phyloP scores from a whole-genome alignment of 2,113 vertebrate species.

The Gobio gobio region DNA sequence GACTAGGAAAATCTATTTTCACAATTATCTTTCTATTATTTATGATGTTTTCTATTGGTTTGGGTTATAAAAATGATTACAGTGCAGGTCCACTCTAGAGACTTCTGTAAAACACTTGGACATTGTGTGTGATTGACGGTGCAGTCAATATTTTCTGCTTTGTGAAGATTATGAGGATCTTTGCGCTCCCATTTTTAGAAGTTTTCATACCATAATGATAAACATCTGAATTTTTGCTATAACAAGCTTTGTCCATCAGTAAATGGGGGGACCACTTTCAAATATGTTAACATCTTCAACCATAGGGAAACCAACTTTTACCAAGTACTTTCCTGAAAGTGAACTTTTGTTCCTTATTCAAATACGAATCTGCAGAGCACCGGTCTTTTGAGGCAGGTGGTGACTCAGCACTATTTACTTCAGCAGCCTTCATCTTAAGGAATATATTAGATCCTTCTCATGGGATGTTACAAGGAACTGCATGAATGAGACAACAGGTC shows the following conservation, averaged over 20 bases:
- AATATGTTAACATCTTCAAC: neutral
- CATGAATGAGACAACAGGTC: neutral
- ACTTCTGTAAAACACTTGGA: neutral
- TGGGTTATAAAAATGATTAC: conserved; percentile 6
- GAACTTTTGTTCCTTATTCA: conserved; percentile 41
- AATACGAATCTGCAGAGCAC: neutral
- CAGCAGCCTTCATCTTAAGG: neutral
- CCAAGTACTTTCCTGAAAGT: conserved; percentile 36
- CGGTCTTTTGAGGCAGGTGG: conserved; percentile 22
- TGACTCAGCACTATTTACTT: conserved; percentile 37
- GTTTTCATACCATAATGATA: neutral
- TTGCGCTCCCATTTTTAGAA: neutral
- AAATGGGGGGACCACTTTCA: neutral
- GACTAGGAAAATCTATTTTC: conserved; percentile 33
- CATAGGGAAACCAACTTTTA: conserved; percentile 36
- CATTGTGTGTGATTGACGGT: neutral
- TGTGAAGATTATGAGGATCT: neutral
- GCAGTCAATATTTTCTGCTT: neutral
- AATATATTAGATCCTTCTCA: conserved; percentile 17
- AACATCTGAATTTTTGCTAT: neutral
- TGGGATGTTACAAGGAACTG: neutral
- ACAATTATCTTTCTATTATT: conserved; percentile 36
- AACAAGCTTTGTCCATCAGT: neutral
- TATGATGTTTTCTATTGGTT: conserved; percentile 32
- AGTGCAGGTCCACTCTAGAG: neutral